phyloP scores from a whole-genome alignment of 2,797 vertebrate species.

The Linurgus olivaceus region DNA sequence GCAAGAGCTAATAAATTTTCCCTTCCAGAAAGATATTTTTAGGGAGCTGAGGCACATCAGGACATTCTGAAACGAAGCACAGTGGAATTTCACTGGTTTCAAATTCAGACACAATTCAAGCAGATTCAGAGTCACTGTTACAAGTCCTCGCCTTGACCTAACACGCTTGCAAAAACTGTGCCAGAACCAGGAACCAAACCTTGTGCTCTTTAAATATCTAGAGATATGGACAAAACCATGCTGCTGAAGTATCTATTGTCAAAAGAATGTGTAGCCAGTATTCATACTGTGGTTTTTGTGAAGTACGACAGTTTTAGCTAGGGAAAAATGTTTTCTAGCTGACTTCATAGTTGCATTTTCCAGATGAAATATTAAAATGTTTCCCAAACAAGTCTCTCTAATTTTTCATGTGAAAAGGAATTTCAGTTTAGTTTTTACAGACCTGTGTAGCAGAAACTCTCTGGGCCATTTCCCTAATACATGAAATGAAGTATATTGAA shows the following conservation, averaged over 20 bases:
- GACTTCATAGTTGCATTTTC: neutral
- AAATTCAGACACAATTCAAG: neutral
- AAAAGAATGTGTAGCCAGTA: neutral
- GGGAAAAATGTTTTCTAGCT: neutral
- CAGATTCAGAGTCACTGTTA: neutral
- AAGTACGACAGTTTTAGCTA: neutral
- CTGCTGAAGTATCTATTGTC: neutral
- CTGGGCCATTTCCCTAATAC: neutral
- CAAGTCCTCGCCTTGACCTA: neutral
- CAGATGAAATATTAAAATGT: neutral
- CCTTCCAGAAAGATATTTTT: constrained; percentile 20
- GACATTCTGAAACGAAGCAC: neutral
- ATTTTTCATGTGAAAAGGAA: neutral
- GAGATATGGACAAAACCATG: neutral
- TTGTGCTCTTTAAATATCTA: neutral
- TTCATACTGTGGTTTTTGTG: neutral
- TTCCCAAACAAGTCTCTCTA: neutral
- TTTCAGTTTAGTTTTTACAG: neutral
- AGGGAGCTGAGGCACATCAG: neutral
- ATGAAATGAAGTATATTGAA: neutral
- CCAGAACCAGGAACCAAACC: neutral
- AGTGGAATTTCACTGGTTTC: constrained; percentile 14
- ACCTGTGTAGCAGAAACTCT: neutral
- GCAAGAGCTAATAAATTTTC: neutral
- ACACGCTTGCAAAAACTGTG: neutral